Evolutionary conservation across 1,140 invertebrate species (phyloP).

Genomic region (Pseudachorutes palmiensis): DNA sequence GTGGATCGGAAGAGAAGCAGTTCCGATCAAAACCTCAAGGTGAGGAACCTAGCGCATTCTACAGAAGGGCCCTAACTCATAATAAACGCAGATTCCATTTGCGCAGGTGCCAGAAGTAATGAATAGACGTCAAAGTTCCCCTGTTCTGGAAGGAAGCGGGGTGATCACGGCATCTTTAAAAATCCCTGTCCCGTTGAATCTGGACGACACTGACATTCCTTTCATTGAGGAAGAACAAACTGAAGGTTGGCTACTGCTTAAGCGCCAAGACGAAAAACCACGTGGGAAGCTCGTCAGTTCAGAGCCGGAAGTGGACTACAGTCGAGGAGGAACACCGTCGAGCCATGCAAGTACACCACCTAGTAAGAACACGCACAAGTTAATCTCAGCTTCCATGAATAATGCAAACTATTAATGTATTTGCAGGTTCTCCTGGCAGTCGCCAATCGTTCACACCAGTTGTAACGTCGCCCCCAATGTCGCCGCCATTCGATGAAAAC

Average conservation of each 20-base stretch:
- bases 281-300: too few species aligned
- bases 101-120: slow-evolving; percentile 31
- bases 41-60: not conserved
- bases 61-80: too few species aligned
- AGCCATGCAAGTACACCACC: slow-evolving; percentile 23
- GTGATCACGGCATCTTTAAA: slow-evolving; percentile 72
- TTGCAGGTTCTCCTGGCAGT: slow-evolving; percentile 21
- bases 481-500: slow-evolving; percentile 26
- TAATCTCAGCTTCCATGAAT: not conserved
- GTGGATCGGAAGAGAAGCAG: slow-evolving; percentile 30
- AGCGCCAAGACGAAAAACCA: not conserved
- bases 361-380: slow-evolving; percentile 13
- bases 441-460: slow-evolving; percentile 22
- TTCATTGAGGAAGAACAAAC: slow-evolving; percentile 55
- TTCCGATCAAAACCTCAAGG: slow-evolving; percentile 35
- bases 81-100: too few species aligned
- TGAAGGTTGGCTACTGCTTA: not conserved
- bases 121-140: slow-evolving; percentile 28
- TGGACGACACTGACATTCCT: slow-evolving; percentile 61
- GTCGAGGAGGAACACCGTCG: slow-evolving; percentile 15
- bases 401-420: too few species aligned
- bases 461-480: slow-evolving; percentile 27
- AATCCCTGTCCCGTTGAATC: slow-evolving; percentile 46
- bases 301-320: too few species aligned
- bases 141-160: slow-evolving; percentile 40